Conservation (phyloP, 1,140 invertebrate species). For the Drosophila punjabiensis region DNA sequence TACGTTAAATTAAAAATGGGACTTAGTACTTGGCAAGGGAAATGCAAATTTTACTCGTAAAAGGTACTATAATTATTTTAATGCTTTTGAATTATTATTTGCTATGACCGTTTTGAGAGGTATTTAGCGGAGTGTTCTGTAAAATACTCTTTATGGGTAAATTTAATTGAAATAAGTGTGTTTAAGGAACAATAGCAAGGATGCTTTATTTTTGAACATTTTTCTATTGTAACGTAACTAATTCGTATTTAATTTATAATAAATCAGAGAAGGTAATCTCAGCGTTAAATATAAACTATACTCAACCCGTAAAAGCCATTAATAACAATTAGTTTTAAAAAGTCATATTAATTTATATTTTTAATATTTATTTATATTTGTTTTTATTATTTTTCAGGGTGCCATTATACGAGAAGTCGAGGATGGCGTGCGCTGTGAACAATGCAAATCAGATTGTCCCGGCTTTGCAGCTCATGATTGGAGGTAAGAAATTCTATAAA, state of each 20-base stretch:
- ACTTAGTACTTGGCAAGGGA: not conserved
- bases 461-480: conserved; percentile 93
- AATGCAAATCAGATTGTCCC: conserved; percentile 91
- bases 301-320: too few relatives aligned
- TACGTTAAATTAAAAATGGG: conserved; percentile 18
- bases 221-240: too few relatives aligned
- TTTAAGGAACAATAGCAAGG: not conserved
- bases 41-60: not conserved
- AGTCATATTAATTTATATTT: not conserved
- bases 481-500: conserved; percentile 88
- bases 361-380: not conserved
- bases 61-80: conserved; percentile 10
- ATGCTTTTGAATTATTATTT: conserved; percentile 14
- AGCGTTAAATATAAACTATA: too few relatives aligned
- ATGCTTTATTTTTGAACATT: not conserved
- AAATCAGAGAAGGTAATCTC: too few relatives aligned
- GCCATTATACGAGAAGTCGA: conserved; percentile 93
- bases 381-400: conserved; percentile 87
- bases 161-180: not conserved
- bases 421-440: conserved; percentile 93
- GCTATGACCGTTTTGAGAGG: not conserved
- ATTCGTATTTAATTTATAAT: too few relatives aligned
- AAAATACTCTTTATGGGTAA: not conserved
- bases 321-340: too few relatives aligned
- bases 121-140: not conserved